Conservation (phyloP, 2,797 vertebrate genomes). For the Otolemur crassicaudatus region DNA sequence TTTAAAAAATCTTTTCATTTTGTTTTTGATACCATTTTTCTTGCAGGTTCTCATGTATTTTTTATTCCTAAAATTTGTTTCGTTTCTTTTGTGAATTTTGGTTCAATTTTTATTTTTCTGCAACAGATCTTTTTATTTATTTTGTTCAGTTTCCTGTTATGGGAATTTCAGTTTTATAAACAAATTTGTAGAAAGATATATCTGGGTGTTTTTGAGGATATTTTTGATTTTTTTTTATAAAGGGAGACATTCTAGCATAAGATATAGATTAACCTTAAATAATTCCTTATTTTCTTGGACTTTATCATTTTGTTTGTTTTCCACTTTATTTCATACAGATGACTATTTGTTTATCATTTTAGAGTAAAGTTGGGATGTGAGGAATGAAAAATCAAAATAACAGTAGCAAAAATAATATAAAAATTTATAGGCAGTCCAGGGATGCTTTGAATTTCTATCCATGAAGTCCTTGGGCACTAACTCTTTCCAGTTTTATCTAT, state of each 20-base stretch:
- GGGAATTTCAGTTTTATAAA: neutral
- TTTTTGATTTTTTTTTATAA: neutral
- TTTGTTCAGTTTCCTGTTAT: neutral
- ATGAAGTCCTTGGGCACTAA: neutral
- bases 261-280: neutral
- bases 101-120: neutral
- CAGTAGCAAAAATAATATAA: neutral
- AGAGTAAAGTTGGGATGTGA: neutral
- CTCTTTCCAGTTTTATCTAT: neutral
- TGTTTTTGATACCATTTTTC: neutral
- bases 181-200: neutral
- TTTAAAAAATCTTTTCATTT: neutral
- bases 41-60: neutral
- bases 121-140: neutral
- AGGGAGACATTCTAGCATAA: neutral
- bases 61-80: neutral
- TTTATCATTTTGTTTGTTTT: constrained; percentile 47
- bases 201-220: neutral
- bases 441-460: neutral
- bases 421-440: neutral
- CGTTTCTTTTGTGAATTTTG: neutral
- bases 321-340: neutral
- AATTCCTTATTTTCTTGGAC: neutral
- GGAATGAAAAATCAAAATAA: constrained; percentile 9
- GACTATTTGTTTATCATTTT: neutral